These are phyloP conservation scores for Diplolepis rosae DNA, from an alignment of 2,888 invertebrate genomes.

Conservation along the genomic window DNA sequence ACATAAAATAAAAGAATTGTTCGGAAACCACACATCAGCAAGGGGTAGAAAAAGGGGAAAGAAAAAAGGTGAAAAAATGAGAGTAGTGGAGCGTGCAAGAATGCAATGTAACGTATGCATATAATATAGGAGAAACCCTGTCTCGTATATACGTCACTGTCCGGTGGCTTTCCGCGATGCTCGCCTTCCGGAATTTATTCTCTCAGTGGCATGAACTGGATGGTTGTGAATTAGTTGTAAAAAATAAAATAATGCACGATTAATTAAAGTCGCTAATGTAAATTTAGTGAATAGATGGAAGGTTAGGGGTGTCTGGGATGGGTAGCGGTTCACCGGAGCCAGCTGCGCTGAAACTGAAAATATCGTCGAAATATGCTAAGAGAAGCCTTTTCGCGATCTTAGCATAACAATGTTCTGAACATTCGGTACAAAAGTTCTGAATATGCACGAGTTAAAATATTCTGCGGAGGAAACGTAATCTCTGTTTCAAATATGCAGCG, in stretches of 20 bases:
- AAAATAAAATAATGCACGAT: conserved; percentile 51
- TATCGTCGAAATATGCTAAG: conserved; percentile 69
- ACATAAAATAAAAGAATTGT: conserved; percentile 30
- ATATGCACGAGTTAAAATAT: conserved; percentile 57
- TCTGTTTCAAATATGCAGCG: conserved; percentile 25
- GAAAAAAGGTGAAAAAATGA: conserved; percentile 16
- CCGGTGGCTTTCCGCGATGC: background rate
- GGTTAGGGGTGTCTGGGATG: conserved; percentile 17
- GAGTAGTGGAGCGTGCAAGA: conserved; percentile 5
- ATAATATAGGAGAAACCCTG: conserved; percentile 17
- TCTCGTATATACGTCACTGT: conserved; percentile 25
- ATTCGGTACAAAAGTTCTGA: conserved; percentile 65
- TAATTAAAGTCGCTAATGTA: conserved; percentile 62
- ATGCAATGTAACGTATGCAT: conserved; percentile 20
- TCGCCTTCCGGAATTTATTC: conserved; percentile 15
- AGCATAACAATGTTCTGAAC: conserved; percentile 67
- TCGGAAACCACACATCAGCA: conserved; percentile 25
- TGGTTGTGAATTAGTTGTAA: conserved; percentile 26
- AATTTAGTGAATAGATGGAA: conserved; percentile 39
- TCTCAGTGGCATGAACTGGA: background rate
- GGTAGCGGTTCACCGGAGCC: conserved; percentile 40
- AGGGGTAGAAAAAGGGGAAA: conserved; percentile 1
- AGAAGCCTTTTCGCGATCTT: conserved; percentile 62
- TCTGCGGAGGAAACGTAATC: conserved; percentile 22
- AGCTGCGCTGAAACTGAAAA: conserved; percentile 58